Percentiles rank a stretch among this genome's conserved stretches.
phyloP scores from a whole-genome alignment of 2,113 vertebrate genomes.

The Pterophyllum scalare region DNA sequence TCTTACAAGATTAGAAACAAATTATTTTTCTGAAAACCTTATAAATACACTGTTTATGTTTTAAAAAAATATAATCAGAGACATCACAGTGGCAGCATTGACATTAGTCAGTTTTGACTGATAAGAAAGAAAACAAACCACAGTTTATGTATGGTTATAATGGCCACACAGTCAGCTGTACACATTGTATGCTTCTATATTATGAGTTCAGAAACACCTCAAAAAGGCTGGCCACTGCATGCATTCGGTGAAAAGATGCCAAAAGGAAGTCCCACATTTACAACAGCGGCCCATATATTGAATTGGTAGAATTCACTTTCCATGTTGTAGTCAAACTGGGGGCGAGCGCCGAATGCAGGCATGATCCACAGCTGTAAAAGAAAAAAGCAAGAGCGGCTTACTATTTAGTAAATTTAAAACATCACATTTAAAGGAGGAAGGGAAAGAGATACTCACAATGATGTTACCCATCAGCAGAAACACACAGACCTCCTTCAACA shows the following conservation, averaged over 20 bases:
- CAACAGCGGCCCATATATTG: constrained; percentile 88
- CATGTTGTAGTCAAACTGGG: constrained; percentile 89
- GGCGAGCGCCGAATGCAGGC: constrained; percentile 93
- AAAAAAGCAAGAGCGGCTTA: background rate
- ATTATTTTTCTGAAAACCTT: constrained; percentile 5
- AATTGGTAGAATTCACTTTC: constrained; percentile 87
- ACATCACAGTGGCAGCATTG: background rate
- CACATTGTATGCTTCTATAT: background rate
- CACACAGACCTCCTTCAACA: constrained; percentile 88
- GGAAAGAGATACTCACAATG: constrained; percentile 85
- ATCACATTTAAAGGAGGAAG: background rate
- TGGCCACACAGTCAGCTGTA: background rate
- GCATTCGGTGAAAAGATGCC: constrained; percentile 99
- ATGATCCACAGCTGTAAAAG: constrained; percentile 93
- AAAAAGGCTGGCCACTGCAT: constrained; percentile 92
- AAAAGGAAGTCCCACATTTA: constrained; percentile 94
- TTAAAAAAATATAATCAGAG: background rate
- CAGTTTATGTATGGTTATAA: constrained; percentile 40
- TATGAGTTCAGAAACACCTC: constrained; percentile 91
- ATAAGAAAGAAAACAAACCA: constrained; percentile 18
- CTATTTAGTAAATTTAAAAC: background rate
- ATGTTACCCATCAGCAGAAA: constrained; percentile 91
- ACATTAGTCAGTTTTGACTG: background rate
- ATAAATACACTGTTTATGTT: background rate
- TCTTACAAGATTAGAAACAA: background rate